A percentile compares a stretch with the other conserved stretches of the same genome.
phyloP scores from a whole-genome alignment of 2,888 invertebrate species.

The Athrips mouffetella region DNA sequence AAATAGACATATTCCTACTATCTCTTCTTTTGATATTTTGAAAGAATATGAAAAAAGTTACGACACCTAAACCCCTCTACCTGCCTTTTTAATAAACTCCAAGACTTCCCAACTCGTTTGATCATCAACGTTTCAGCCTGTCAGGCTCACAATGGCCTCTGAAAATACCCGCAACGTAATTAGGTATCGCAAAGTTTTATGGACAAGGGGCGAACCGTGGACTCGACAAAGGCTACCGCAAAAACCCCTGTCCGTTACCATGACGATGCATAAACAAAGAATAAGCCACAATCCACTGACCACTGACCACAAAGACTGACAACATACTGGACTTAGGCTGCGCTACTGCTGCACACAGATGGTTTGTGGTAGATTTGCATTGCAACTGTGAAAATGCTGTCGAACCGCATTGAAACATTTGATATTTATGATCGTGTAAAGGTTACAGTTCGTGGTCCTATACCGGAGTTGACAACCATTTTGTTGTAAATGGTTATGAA shows the following conservation, averaged over 20 bases:
- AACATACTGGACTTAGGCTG: background rate
- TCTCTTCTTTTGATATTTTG: too few species aligned
- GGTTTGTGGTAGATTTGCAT: conserved; percentile 20
- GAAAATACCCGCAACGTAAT: conserved; percentile 53
- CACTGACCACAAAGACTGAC: conserved; percentile 16
- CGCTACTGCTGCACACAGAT: conserved; percentile 20
- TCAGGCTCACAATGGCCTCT: conserved; percentile 39
- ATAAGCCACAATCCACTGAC: conserved; percentile 28
- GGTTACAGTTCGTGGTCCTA: too few species aligned
- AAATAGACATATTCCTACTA: too few species aligned
- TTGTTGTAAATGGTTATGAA: too few species aligned
- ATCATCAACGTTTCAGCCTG: conserved; percentile 3
- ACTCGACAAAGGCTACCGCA: conserved; percentile 35
- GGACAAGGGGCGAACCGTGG: conserved; percentile 40
- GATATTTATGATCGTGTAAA: too few species aligned
- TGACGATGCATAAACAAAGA: conserved; percentile 52
- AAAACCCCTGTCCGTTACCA: conserved; percentile 50
- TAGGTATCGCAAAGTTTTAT: conserved; percentile 57
- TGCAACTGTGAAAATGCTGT: conserved; percentile 12
- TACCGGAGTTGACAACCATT: too few species aligned
- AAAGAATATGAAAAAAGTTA: too few species aligned
- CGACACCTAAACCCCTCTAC: too few species aligned
- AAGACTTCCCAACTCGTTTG: background rate
- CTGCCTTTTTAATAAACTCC: background rate
- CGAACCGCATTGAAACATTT: too few species aligned